phyloP scores from a whole-genome alignment of 2,113 vertebrate genomes.

The Stegastes partitus region DNA sequence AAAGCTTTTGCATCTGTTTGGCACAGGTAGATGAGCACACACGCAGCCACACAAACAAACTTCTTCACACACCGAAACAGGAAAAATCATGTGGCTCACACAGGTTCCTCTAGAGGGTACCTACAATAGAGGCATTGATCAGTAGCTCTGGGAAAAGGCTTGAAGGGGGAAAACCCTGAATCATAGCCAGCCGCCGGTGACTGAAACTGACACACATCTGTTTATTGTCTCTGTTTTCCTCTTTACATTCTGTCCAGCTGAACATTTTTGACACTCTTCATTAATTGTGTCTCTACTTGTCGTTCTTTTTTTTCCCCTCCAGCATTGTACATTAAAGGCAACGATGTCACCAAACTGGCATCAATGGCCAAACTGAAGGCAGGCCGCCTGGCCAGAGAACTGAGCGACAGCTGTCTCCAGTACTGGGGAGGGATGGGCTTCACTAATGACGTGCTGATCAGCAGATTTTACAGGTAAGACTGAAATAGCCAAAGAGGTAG shows the following conservation, averaged over 20 bases:
- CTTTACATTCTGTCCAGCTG: not conserved
- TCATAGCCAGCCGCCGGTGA: not conserved
- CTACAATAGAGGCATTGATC: slow-evolving; percentile 23
- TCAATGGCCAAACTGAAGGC: slow-evolving; percentile 93
- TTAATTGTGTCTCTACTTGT: not conserved
- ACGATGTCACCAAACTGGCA: slow-evolving; percentile 89
- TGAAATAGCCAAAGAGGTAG: not conserved
- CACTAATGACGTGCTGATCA: slow-evolving; percentile 90
- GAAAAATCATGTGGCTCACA: slow-evolving; percentile 15
- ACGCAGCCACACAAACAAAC: slow-evolving; percentile 9
- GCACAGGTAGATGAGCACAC: slow-evolving; percentile 16
- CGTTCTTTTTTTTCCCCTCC: slow-evolving; percentile 1
- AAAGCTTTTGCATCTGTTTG: slow-evolving; percentile 51
- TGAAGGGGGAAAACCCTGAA: slow-evolving; percentile 22
- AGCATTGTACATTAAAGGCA: slow-evolving; percentile 88
- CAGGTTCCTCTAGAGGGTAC: slow-evolving; percentile 10
- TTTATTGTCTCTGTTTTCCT: slow-evolving; percentile 1
- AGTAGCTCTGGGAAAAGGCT: not conserved
- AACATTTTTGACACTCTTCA: slow-evolving; percentile 4
- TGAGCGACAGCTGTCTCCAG: slow-evolving; percentile 90
- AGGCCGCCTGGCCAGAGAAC: slow-evolving; percentile 85
- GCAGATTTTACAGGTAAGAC: slow-evolving; percentile 90
- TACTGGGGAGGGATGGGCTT: slow-evolving; percentile 94
- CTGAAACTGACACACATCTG: slow-evolving; percentile 2
- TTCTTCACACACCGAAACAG: slow-evolving; percentile 1